Evolutionary conservation across 2,797 vertebrate genomes (phyloP).

Genomic region (Taenioides sp.): DNA sequence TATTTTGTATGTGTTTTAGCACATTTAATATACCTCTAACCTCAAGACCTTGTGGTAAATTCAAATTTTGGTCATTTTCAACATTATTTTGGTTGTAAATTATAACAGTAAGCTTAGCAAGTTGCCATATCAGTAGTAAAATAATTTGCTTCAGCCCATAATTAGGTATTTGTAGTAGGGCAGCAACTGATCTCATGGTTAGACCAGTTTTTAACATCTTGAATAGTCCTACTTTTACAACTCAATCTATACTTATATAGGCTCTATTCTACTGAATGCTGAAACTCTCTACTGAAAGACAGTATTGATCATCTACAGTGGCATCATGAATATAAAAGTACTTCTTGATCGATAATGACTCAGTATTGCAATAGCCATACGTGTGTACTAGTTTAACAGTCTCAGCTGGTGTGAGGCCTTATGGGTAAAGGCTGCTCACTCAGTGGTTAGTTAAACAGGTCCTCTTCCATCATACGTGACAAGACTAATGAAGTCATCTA

Average conservation of each 20-base stretch:
- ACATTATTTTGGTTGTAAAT: too few relatives aligned
- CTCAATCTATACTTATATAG: too few relatives aligned
- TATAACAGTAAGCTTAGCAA: too few relatives aligned
- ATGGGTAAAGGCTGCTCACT: constrained; percentile 37
- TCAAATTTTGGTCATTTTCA: too few relatives aligned
- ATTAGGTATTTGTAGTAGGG: too few relatives aligned
- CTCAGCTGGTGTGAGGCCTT: constrained; percentile 49
- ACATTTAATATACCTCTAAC: neutral
- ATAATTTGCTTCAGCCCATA: too few relatives aligned
- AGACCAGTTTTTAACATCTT: too few relatives aligned
- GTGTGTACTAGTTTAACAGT: constrained; percentile 30
- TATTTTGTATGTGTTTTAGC: constrained; percentile 19
- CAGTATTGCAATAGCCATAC: constrained; percentile 5
- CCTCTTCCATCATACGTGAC: constrained; percentile 58
- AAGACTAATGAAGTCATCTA: constrained; percentile 52
- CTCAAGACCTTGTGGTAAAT: neutral
- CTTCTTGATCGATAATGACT: constrained; percentile 14
- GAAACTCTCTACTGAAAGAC: neutral
- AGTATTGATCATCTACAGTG: neutral
- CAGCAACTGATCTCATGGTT: too few relatives aligned
- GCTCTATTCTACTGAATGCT: too few relatives aligned
- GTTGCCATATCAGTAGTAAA: too few relatives aligned
- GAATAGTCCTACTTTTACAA: too few relatives aligned
- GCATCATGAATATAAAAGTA: too few relatives aligned
- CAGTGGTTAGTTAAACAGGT: constrained; percentile 38